Base-by-base conservation (phyloP, 1,140 invertebrate genomes). In the Drosophila paulistorum region DNA sequence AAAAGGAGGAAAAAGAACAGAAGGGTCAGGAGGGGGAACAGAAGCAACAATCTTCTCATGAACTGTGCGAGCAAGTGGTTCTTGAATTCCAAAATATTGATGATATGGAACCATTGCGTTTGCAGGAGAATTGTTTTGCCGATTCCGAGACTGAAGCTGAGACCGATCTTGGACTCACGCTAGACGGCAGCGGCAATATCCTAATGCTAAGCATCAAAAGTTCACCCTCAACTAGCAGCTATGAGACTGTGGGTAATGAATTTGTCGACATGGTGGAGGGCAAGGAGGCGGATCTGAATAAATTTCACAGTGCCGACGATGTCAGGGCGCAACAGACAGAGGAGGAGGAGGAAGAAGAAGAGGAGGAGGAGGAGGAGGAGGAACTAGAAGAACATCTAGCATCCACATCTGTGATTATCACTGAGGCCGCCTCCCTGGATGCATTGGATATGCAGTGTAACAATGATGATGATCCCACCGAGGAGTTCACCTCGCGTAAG, bases 391-490 rank as follows among this genome's bases (percentile, higher is more conserved):
- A 74, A 45, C 84, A 87, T 42, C 80, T 85, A 1, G 79, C 72
- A 11, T 51, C 45, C 33, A 91, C 90, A 11, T 83, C 91, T 1
- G 95, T 95, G 0, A 95, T 95, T 72, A 94, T 95, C 14, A 95
- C 94, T 0, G 95, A 95, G 82, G 94, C 95, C 0, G 93, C 92
- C 5, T 92, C 92, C 0, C 62, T 90, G 0, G 90, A 91, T 62
- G 86, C 83, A 17, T 41, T 90, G 0, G 90, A 82, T 68, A 63
- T 68, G 4, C 78, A 80, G 10, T 71, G 75, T 11, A 51, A 51
- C 65, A 70, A 77, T 13, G 82, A 89, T n/a, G 93, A 93, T 59
- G 90, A 91, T 26, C 74, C 68, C 59, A 90, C 87, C 74, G 78
- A 81, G 58, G 90, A 91, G 59, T 85, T 90, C 13, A 90, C 79